These are phyloP conservation scores for Pterophyllum scalare DNA, from an alignment of 2,113 vertebrate species.

Conservation along the genomic window DNA sequence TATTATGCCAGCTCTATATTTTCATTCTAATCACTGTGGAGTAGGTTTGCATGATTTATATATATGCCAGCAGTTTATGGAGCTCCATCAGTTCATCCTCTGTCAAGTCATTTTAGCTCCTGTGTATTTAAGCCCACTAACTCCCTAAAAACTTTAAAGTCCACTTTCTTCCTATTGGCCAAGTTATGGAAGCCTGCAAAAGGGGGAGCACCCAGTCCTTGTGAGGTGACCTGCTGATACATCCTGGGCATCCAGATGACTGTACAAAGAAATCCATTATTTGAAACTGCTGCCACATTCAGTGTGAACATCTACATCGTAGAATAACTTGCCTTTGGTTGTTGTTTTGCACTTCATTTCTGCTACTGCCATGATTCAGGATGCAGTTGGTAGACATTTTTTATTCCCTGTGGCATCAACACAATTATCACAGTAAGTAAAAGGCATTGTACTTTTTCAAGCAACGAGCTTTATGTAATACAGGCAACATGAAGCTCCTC, in stretches of 20 bases:
- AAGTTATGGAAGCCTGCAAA: not conserved
- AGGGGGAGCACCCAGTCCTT: not conserved
- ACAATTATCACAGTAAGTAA: not conserved
- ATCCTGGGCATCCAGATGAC: not conserved
- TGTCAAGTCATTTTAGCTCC: not conserved
- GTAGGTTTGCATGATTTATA: not conserved
- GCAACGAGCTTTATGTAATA: not conserved
- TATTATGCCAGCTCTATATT: not conserved
- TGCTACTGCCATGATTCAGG: not conserved
- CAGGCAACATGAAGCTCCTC: not conserved
- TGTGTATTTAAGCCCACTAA: not conserved
- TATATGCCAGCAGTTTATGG: not conserved
- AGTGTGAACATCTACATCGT: not conserved
- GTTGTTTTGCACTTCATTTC: not conserved
- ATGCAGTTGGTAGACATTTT: not conserved
- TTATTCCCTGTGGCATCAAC: not conserved
- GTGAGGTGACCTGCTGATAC: not conserved
- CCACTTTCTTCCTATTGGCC: not conserved
- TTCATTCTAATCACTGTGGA: not conserved
- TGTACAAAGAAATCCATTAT: not conserved
- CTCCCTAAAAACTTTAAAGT: too few species aligned
- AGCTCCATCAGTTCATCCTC: not conserved
- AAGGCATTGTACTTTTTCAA: not conserved
- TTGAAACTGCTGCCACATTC: not conserved
- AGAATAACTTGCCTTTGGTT: not conserved